Base-by-base conservation (phyloP, 2,797 vertebrate species). In the Parotocinclus haroldoi region DNA sequence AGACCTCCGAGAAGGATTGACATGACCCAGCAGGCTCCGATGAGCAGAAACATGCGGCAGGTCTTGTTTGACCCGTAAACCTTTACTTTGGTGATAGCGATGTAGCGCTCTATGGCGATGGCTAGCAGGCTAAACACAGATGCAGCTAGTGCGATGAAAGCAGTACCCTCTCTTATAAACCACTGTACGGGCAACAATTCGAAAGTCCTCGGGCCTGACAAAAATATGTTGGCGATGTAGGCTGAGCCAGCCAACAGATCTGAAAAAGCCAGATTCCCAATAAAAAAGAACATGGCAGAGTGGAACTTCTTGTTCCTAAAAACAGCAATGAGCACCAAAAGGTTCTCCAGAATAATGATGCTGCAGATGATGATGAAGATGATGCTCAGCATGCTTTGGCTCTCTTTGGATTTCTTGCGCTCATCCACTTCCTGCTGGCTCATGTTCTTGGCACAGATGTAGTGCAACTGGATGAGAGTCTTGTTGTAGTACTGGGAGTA, bases 281-380 rank as follows among this genome's bases (percentile, higher is more conserved):
- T 94, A 81, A 99, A 98, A 78, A 98, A 91, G 82, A 95, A 99
- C 96, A 99, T 99, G 80, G 96, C 95, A 0, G 96, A 89, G 82
- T 99, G 96, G 51, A 99, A 95, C 77, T 96, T 95, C 74, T 95
- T 95, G 86, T 98, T 98, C 51, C 95, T 91, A 63, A 83, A 93
- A 1, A 99, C 92, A 0, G 96, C 92, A 0, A 91, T 68, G 0
- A 99, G 90, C 18, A 99, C 95, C 72, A 99, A 76, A 0, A 98
- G 84, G 84, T 99, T 99, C 83, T 98, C 95, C 77, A 95, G 76
- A 61, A 98, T 91, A 60, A 97, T 95, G 85, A 96, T 69, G 56
- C 89, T 90, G 83, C 96, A 99, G 3, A 98, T 76, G 0, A 93
- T 6, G 1, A 97, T 75, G 16, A 95, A 90, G 75, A 91, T 38